Conservation (phyloP, 1,140 invertebrate genomes). For the Hyles euphorbiae region DNA sequence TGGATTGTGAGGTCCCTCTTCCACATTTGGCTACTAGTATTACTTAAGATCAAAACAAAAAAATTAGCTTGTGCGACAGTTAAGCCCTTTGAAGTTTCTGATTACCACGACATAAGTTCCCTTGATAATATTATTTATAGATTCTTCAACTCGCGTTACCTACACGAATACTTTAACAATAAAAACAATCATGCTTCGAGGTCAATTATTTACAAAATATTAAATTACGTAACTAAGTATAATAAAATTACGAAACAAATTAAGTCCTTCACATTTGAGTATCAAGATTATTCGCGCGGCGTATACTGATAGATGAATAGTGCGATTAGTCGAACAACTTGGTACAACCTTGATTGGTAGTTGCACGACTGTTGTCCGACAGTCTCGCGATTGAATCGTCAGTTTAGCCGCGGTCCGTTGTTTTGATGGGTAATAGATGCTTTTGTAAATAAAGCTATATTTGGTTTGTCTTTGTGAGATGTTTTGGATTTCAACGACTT, state of each 20-base stretch:
- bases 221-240: background rate
- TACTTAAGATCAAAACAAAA: too few species aligned
- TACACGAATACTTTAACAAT: background rate
- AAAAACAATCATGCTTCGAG: background rate
- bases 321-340: slow-evolving; percentile 47
- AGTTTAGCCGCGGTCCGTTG: background rate
- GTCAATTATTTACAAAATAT: background rate
- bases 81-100: too few species aligned
- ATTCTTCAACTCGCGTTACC: background rate
- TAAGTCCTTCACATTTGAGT: slow-evolving; percentile 17
- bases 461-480: too few species aligned
- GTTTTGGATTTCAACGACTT: too few species aligned
- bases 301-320: slow-evolving; percentile 40
- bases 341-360: slow-evolving; percentile 50
- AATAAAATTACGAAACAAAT: background rate
- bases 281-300: slow-evolving; percentile 25
- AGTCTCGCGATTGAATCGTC: slow-evolving; percentile 23
- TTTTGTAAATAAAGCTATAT: too few species aligned
- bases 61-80: too few species aligned
- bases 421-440: too few species aligned
- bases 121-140: too few species aligned
- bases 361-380: slow-evolving; percentile 23
- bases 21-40: too few species aligned
- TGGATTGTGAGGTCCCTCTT: too few species aligned
- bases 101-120: too few species aligned